Evolutionary conservation across 2,113 vertebrate genomes (phyloP).

Genomic region (Prunella fulvescens): DNA sequence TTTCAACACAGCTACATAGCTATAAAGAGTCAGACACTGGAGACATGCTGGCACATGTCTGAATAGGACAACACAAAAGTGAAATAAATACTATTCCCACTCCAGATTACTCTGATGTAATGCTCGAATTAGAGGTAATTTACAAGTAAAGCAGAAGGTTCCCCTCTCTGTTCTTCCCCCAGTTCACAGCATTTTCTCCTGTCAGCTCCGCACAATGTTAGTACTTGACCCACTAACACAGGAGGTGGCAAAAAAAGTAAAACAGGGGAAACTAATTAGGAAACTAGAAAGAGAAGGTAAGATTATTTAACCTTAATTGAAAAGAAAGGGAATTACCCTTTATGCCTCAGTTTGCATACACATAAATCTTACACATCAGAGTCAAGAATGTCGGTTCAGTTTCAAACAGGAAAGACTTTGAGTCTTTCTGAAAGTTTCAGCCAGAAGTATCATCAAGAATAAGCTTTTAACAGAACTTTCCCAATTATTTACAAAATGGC

Average conservation of each 20-base stretch:
- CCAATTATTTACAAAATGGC: neutral
- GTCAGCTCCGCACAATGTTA: neutral
- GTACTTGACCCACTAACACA: neutral
- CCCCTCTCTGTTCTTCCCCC: neutral
- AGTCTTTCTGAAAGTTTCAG: neutral
- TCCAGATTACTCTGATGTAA: neutral
- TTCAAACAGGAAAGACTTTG: neutral
- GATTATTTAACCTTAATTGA: neutral
- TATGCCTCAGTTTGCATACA: neutral
- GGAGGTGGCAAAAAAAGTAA: neutral
- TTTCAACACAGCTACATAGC: neutral
- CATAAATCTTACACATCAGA: neutral
- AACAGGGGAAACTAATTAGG: neutral
- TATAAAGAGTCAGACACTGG: neutral
- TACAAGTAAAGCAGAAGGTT: neutral
- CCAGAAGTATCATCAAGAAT: neutral
- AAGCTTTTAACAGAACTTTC: neutral
- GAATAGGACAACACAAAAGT: neutral
- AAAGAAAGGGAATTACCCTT: neutral
- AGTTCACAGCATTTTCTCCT: neutral
- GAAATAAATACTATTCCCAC: neutral
- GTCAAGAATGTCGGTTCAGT: neutral
- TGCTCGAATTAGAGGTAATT: neutral
- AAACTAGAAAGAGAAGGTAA: neutral
- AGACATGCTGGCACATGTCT: neutral